Conservation (phyloP, 2,888 invertebrate genomes). For the Diplazon laetatorius region DNA sequence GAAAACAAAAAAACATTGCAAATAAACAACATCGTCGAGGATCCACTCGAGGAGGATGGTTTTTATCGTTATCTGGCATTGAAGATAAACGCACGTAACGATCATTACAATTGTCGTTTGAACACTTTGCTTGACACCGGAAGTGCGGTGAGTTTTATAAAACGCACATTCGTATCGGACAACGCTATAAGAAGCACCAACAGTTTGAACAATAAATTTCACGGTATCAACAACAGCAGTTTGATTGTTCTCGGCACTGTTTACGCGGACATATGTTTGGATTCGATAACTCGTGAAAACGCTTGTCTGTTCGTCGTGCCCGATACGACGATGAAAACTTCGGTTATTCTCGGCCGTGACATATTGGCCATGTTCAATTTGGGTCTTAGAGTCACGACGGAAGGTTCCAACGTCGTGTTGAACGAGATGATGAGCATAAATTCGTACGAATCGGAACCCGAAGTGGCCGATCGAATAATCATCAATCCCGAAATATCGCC, state of each 20-base stretch:
- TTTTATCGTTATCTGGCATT: conserved; percentile 42
- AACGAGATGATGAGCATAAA: conserved; percentile 54
- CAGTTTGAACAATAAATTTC: conserved; percentile 2
- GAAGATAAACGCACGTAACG: conserved; percentile 8
- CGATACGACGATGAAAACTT: conserved; percentile 52
- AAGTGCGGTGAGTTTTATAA: conserved; percentile 55
- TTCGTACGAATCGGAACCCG: conserved; percentile 16
- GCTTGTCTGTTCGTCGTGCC: conserved; percentile 52
- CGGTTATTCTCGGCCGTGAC: conserved; percentile 45
- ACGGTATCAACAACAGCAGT: conserved; percentile 27
- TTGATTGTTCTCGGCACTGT: conserved; percentile 43
- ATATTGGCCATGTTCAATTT: conserved; percentile 33
- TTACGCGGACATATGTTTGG: conserved; percentile 18
- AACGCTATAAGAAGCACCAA: conserved; percentile 25
- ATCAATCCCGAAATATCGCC: conserved; percentile 29
- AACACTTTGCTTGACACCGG: conserved; percentile 56
- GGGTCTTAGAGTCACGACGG: conserved; percentile 18
- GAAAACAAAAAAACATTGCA: conserved; percentile 18
- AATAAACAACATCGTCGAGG: conserved; percentile 39
- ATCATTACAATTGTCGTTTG: conserved; percentile 16
- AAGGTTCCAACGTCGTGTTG: neutral
- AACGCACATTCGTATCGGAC: conserved; percentile 36
- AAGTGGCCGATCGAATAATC: conserved; percentile 6
- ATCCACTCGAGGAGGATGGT: conserved; percentile 27
- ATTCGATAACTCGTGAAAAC: conserved; percentile 1